Evolutionary conservation across 2,797 vertebrate genomes (phyloP).

Genomic region (Benthosema pterotum): DNA sequence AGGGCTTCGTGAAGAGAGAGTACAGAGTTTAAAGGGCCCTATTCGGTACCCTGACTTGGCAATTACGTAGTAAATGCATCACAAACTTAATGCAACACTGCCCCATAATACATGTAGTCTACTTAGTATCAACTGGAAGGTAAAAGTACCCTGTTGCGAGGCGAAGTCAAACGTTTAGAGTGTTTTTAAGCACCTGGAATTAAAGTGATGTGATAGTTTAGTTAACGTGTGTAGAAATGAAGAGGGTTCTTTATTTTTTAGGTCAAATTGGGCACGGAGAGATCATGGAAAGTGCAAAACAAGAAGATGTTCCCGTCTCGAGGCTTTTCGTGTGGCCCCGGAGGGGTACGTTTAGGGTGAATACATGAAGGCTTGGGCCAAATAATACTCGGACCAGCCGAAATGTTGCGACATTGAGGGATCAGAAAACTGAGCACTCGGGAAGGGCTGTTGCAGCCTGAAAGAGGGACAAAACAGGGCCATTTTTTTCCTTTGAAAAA

Average conservation of each 20-base stretch:
- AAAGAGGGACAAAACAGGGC: too few species aligned
- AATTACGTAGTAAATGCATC: slow-evolving; percentile 21
- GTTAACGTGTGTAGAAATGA: slow-evolving; percentile 25
- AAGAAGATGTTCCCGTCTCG: slow-evolving; percentile 40
- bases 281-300: slow-evolving; percentile 69
- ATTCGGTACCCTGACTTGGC: slow-evolving; percentile 42
- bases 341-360: too few species aligned
- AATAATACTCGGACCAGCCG: too few species aligned
- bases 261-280: slow-evolving; percentile 47
- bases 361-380: too few species aligned
- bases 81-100: slow-evolving; percentile 8
- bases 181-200: slow-evolving; percentile 39
- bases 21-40: slow-evolving; percentile 33
- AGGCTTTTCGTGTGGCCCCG: not conserved
- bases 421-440: too few species aligned
- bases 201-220: not conserved
- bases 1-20: not conserved
- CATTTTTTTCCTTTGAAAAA: too few species aligned
- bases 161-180: too few species aligned
- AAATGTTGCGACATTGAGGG: too few species aligned
- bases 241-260: slow-evolving; percentile 21
- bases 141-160: slow-evolving; percentile 37
- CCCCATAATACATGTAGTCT: slow-evolving; percentile 21
- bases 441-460: too few species aligned
- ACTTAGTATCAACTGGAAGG: slow-evolving; percentile 49